Percentiles rank a stretch among this genome's conserved stretches.
These are phyloP conservation scores for Sitta europaea DNA, from an alignment of 2,113 vertebrate species.

Conservation along the genomic window DNA sequence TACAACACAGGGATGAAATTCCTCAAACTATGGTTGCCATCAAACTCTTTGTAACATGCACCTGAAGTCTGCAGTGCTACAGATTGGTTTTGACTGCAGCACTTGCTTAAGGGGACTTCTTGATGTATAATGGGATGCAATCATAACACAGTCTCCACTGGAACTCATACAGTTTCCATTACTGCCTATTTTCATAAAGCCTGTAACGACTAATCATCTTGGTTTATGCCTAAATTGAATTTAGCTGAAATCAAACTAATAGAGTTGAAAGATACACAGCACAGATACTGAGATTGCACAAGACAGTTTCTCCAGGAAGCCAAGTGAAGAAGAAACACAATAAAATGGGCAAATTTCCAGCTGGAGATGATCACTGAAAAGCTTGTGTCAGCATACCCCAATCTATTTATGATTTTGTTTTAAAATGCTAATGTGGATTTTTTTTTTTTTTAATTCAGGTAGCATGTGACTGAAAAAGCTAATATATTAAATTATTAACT, in stretches of 20 bases:
- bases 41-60: background rate
- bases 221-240: background rate
- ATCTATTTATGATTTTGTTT: background rate
- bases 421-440: background rate
- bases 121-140: background rate
- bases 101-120: background rate
- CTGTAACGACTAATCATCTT: background rate
- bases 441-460: background rate
- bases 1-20: background rate
- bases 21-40: background rate
- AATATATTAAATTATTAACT: background rate
- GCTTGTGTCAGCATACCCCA: background rate
- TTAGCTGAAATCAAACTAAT: background rate
- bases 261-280: background rate
- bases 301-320: background rate
- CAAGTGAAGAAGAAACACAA: background rate
- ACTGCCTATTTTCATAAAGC: background rate
- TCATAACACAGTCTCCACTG: background rate
- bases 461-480: background rate
- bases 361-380: background rate
- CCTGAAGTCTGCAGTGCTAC: background rate
- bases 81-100: background rate
- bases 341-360: slow-evolving; percentile 2
- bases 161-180: background rate
- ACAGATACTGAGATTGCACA: background rate